Base-by-base conservation (phyloP, 2,113 vertebrate genomes). In the Perca fluviatilis region DNA sequence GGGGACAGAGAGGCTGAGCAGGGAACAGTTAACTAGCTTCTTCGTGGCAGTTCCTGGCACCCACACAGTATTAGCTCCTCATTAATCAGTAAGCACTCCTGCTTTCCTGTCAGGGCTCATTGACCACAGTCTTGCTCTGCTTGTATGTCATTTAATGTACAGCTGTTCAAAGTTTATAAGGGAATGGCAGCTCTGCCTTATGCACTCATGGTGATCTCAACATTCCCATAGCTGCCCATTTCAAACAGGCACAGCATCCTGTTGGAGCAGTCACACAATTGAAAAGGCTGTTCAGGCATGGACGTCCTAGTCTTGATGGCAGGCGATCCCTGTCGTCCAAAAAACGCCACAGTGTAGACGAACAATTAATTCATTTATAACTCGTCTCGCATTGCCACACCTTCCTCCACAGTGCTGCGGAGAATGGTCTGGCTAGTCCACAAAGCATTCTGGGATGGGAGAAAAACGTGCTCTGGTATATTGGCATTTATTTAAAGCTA, bases 161-260 rank as follows among this genome's bases (percentile, higher is more conserved):
- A 74, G 13, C 77, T 85, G 77, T 75, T 70, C 25, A 51, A 60
- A 58, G 69, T 74, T 68, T 18, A 65, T 69, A 27, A 21, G 14
- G 33, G 19, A 70, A 64, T 21, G 30, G 21, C 33, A 66, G 53
- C 60, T 33, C 43, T 33, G 46, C 33, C 33, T 25, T 65, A 60
- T 64, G 18, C 7, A n/a, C 56, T 74, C 23, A 43, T 49, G 9
- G 43, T 25, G 43, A 74, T 63, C n/a, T 63, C n/a, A 79, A 57
- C 36, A 50, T 57, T 68, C 25, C 51, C 16, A 74, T 10, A n/a
- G 19, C 30, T 69, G 57, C 51, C 14, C 15, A 36, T 74, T 64
- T 73, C 23, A 66, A 23, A 40, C 56, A 74, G 25, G 10, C 51
- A 14, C 18, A 47, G 27, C 40, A 56, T 16, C 50, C 21, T 57